These are phyloP conservation scores for Drosophila nigromelanica DNA, from an alignment of 1,140 invertebrate species.

Conservation along the genomic window DNA sequence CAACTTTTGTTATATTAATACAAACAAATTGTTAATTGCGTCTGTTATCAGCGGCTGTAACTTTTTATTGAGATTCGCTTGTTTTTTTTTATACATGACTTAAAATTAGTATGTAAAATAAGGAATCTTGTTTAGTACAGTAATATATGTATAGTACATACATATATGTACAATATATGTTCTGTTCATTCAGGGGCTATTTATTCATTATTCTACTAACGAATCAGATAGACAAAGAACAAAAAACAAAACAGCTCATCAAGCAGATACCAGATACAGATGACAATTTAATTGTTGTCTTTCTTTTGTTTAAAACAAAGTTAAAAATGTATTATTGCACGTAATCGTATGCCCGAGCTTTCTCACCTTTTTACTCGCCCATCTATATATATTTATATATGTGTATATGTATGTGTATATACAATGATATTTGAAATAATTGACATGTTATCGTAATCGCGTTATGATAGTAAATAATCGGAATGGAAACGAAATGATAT, in stretches of 20 bases:
- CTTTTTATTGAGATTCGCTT: too few relatives aligned
- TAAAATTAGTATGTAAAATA: too few relatives aligned
- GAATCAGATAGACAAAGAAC: conserved; percentile 33
- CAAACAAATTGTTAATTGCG: too few relatives aligned
- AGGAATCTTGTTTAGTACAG: too few relatives aligned
- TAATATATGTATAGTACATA: background rate
- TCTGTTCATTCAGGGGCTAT: background rate
- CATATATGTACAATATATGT: background rate
- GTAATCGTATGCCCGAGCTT: conserved; percentile 10
- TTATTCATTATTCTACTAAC: conserved; percentile 27
- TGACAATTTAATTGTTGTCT: conserved; percentile 20
- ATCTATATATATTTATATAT: conserved; percentile 3
- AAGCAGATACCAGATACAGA: conserved; percentile 13
- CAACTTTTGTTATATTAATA: too few relatives aligned
- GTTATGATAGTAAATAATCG: conserved; percentile 39
- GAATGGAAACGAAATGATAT: conserved; percentile 23
- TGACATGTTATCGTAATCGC: conserved; percentile 36
- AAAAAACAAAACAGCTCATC: conserved; percentile 7
- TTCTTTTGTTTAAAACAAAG: conserved; percentile 27
- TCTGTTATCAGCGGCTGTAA: too few relatives aligned
- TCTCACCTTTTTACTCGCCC: background rate
- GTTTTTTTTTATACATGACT: too few relatives aligned
- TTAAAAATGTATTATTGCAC: conserved; percentile 10
- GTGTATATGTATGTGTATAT: background rate
- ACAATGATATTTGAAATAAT: conserved; percentile 9